Conservation (phyloP, 2,113 vertebrate species). For the Paedocypris sp. region DNA sequence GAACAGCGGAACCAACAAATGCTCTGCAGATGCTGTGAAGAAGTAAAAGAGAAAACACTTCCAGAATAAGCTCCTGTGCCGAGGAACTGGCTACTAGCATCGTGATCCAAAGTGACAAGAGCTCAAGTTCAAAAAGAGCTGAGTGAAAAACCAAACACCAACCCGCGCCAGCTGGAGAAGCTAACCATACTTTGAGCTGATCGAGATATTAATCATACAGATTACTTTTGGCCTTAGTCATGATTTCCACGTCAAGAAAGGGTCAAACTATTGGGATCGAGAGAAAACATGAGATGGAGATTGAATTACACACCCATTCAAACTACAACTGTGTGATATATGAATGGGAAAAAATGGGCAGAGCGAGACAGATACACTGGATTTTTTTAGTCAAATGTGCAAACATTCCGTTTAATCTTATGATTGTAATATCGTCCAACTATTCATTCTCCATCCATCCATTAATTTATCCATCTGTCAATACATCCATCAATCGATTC, state of each 20-base stretch:
- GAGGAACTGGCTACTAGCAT: slow-evolving; percentile 21
- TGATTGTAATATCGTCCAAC: too few species aligned
- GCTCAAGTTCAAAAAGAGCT: slow-evolving; percentile 36
- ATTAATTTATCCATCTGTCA: too few species aligned
- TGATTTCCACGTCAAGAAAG: too few species aligned
- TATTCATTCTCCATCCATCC: too few species aligned
- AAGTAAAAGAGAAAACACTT: neutral
- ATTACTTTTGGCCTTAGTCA: slow-evolving; percentile 36
- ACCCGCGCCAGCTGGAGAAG: slow-evolving; percentile 46
- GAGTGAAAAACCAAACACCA: slow-evolving; percentile 48
- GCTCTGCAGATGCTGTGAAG: slow-evolving; percentile 38
- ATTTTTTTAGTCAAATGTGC: too few species aligned
- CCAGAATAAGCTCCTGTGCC: slow-evolving; percentile 19
- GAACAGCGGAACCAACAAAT: slow-evolving; percentile 34
- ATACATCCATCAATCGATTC: too few species aligned
- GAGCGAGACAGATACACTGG: too few species aligned
- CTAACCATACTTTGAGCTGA: slow-evolving; percentile 48
- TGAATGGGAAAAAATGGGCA: too few species aligned
- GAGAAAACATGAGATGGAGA: too few species aligned
- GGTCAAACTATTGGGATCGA: neutral
- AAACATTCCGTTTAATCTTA: too few species aligned
- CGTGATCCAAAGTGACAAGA: slow-evolving; percentile 33
- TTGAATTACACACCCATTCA: too few species aligned
- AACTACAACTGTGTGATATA: too few species aligned
- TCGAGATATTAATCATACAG: slow-evolving; percentile 52